Conservation (phyloP, 2,113 vertebrate genomes). For the Laticauda laticaudata region DNA sequence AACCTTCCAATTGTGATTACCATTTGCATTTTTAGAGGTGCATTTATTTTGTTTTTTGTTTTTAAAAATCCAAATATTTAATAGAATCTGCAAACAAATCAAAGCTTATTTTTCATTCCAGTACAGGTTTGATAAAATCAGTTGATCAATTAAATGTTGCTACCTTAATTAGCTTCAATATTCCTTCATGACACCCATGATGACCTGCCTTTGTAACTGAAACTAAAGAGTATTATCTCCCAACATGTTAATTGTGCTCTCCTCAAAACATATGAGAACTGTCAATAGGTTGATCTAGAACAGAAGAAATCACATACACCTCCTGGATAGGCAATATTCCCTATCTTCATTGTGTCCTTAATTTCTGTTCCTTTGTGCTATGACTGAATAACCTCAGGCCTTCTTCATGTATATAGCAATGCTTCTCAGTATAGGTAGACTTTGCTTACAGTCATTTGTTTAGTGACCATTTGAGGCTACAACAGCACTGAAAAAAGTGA, state of each 20-base stretch:
- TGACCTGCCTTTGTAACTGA: background rate
- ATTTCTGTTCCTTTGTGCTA: background rate
- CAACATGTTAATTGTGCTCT: background rate
- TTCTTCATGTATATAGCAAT: conserved; percentile 3
- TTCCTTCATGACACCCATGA: background rate
- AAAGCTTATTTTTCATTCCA: background rate
- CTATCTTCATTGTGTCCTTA: conserved; percentile 33
- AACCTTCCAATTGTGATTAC: background rate
- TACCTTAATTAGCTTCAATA: background rate
- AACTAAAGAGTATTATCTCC: conserved; percentile 7
- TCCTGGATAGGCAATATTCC: background rate
- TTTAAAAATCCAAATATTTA: background rate
- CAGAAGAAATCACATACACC: conserved; percentile 2
- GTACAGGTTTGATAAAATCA: background rate
- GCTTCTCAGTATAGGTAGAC: background rate
- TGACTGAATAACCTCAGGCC: background rate
- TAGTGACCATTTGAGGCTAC: background rate
- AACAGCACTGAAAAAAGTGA: background rate
- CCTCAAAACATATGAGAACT: rapidly evolving
- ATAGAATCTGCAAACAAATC: background rate
- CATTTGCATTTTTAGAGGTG: background rate
- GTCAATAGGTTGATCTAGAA: background rate
- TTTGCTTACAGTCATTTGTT: background rate
- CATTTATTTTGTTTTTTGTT: background rate
- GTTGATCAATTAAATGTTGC: background rate